Conservation (phyloP, 2,113 vertebrate genomes). For the Gambusia holbrooki region DNA sequence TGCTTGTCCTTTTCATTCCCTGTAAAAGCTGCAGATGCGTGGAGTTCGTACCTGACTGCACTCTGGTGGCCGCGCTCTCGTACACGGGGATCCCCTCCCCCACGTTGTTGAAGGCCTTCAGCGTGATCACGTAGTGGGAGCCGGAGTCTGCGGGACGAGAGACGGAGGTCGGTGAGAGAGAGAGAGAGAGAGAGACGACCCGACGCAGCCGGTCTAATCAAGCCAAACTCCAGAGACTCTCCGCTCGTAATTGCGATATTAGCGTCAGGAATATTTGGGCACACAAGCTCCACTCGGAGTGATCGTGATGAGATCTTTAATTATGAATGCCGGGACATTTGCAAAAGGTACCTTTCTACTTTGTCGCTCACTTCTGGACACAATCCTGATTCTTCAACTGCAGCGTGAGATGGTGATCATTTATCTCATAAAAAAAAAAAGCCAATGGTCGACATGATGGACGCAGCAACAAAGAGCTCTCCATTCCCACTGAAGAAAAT, state of each 20-base stretch:
- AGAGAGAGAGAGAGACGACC: constrained; percentile 18
- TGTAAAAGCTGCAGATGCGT: neutral
- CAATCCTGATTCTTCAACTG: neutral
- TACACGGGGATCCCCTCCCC: constrained; percentile 97
- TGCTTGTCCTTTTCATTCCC: neutral
- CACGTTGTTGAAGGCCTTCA: constrained; percentile 96
- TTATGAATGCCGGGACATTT: constrained; percentile 44
- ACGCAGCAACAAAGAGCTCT: neutral
- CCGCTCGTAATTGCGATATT: constrained; percentile 60
- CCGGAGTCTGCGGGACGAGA: constrained; percentile 85
- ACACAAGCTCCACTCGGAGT: constrained; percentile 51
- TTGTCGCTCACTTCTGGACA: constrained; percentile 7
- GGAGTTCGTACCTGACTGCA: constrained; percentile 87
- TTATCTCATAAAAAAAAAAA: constrained; percentile 2
- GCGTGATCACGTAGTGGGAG: constrained; percentile 96
- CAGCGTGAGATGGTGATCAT: neutral
- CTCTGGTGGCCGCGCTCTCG: constrained; percentile 94
- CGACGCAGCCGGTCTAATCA: constrained; percentile 64
- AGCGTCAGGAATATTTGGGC: constrained; percentile 63
- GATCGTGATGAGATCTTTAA: constrained; percentile 60
- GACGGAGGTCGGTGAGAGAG: neutral
- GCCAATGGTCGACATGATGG: neutral
- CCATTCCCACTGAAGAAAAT: neutral
- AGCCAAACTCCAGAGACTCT: constrained; percentile 59
- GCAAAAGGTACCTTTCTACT: constrained; percentile 2